Evolutionary conservation across 2,113 vertebrate genomes (phyloP), one percentile per base, ranked within the genome.

Genomic region (Labeo catla): DNA sequence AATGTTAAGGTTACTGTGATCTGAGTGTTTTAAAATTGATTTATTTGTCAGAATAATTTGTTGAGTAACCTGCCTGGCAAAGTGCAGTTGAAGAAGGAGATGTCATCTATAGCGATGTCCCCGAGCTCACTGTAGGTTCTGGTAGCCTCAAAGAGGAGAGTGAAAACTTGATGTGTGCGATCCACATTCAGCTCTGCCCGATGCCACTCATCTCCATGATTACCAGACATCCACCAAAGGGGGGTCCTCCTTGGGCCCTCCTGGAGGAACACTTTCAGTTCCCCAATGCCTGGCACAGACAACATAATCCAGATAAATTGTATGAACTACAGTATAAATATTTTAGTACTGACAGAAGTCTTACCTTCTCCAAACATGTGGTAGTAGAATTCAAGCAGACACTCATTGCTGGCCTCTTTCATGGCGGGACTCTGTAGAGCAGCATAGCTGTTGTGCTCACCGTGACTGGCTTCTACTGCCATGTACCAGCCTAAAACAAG

Each of bases 381-480:
- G 89, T 94, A 94, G 86, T 93, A 93, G 85, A 95, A 95, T 68
- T 92, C 90, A 2, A 95, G 86, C 7, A 90, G 89, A 87, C 94
- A 95, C 52, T 86, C 86, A 39, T 88, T 3, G 57, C 93, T 92
- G 86, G 93, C 89, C 79, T 95, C 87, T 86, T 68, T 89, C 92
- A 94, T 93, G 49, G 15, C 49, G 47, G 91, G 91, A 91, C 95
- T 94, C 74, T 93, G 91, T 59, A 95, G 23, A 4, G 87, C 87
- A 43, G 95, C 93, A 36, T 92, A 92, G 81, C 90, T 94, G 70
- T 93, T 86, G 43, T 88, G 39, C 39, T 39, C 39, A 39, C 39
- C 39, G 5, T 39, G 39, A 16, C 68, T 9, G 13, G 88, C 81
- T 19, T 92, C 92, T 82, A 95, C 91, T 36, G 91, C 86, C 92